A percentile compares a stretch with the other conserved stretches of the same genome.
Evolutionary conservation across 2,797 vertebrate genomes (phyloP).

Genomic region (Heliangelus exortis): DNA sequence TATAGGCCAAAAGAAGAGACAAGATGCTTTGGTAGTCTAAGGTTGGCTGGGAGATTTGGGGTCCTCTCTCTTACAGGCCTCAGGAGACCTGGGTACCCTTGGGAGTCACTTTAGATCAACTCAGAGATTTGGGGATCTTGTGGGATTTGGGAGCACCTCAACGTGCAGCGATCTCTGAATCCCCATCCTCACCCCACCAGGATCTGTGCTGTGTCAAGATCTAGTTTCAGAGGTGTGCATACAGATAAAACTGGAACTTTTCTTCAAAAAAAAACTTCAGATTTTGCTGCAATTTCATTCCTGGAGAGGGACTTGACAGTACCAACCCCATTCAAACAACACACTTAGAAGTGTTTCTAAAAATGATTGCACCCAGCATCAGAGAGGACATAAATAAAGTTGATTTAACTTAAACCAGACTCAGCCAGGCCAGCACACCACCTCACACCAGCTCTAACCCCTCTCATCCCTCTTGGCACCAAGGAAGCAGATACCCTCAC

Average conservation of each 20-base stretch:
- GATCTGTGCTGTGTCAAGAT: rapidly evolving
- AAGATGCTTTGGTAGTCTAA: not conserved
- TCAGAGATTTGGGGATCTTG: not conserved
- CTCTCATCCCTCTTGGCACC: not conserved
- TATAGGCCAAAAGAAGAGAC: not conserved
- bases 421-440: not conserved
- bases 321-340: not conserved
- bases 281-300: not conserved
- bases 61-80: rapidly evolving
- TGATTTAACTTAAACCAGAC: not conserved
- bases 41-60: rapidly evolving
- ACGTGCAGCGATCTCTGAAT: rapidly evolving
- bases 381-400: not conserved
- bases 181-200: not conserved
- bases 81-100: not conserved
- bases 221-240: not conserved
- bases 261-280: not conserved
- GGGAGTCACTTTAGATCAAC: not conserved
- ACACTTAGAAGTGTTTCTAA: not conserved
- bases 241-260: rapidly evolving
- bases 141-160: not conserved
- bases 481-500: not conserved
- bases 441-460: rapidly evolving
- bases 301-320: not conserved
- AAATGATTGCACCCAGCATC: not conserved